These are phyloP conservation scores for Thecophora atra DNA, from an alignment of 2,888 invertebrate genomes.

Conservation along the genomic window DNA sequence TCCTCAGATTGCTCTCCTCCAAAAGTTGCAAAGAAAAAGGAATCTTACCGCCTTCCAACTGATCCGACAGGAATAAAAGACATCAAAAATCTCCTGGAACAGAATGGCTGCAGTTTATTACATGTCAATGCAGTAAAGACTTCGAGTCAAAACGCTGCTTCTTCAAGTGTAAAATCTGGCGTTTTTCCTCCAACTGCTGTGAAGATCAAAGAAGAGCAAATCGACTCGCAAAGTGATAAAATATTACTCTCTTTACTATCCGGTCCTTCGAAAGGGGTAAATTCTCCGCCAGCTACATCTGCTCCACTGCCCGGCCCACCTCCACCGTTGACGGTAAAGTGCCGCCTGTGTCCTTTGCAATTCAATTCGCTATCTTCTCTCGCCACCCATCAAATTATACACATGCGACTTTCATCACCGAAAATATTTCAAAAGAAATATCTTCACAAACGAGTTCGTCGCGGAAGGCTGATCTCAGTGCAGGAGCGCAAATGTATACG, in stretches of 20 bases:
- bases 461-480: constrained; percentile 51
- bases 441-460: constrained; percentile 49
- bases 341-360: constrained; percentile 46
- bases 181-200: not conserved
- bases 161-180: constrained; percentile 8
- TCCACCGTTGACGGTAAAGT: constrained; percentile 40
- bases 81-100: constrained; percentile 50
- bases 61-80: constrained; percentile 42
- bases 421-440: constrained; percentile 50
- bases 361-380: constrained; percentile 49
- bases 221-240: not conserved
- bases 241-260: constrained; percentile 9
- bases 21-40: not conserved
- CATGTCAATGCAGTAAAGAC: constrained; percentile 10
- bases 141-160: not conserved
- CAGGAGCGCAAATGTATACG: constrained; percentile 53
- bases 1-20: not conserved
- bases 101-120: constrained; percentile 51
- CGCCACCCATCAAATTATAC: constrained; percentile 55
- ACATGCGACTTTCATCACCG: constrained; percentile 48
- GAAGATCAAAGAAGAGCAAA: constrained; percentile 23
- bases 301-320: constrained; percentile 23
- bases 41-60: not conserved
- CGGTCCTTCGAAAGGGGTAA: constrained; percentile 8
- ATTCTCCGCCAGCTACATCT: not conserved